phyloP scores from a whole-genome alignment of 2,797 vertebrate species.

The Gymnodraco acuticeps region DNA sequence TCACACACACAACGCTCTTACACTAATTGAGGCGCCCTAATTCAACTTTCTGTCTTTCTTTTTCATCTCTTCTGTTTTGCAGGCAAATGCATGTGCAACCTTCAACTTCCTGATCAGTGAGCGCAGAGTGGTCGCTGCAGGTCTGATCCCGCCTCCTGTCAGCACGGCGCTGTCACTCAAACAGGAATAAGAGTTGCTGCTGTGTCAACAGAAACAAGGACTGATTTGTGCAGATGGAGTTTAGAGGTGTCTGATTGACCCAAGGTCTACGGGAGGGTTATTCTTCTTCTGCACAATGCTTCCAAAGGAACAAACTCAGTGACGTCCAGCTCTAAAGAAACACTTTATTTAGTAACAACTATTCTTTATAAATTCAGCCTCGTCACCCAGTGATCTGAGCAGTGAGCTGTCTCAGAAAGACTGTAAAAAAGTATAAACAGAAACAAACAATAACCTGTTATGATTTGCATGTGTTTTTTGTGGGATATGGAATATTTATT shows the following conservation, averaged over 20 bases:
- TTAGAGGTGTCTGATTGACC: neutral
- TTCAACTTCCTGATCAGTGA: conserved; percentile 94
- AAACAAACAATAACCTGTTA: conserved; percentile 9
- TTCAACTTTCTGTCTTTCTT: neutral
- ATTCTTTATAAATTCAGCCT: neutral
- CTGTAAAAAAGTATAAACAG: neutral
- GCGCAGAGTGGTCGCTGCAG: conserved; percentile 87
- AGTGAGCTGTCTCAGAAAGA: neutral
- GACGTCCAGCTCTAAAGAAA: neutral
- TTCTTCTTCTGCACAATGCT: neutral
- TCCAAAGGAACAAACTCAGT: conserved; percentile 4
- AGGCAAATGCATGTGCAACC: conserved; percentile 96
- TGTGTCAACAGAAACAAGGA: neutral
- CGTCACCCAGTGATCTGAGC: neutral
- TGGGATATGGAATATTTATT: conserved; percentile 1
- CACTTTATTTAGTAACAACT: neutral
- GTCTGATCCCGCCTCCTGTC: conserved; percentile 88
- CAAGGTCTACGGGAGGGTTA: neutral
- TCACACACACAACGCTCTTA: neutral
- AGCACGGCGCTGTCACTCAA: conserved; percentile 58
- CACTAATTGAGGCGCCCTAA: neutral
- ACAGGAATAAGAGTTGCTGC: conserved; percentile 22
- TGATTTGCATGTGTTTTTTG: conserved; percentile 27
- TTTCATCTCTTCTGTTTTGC: conserved; percentile 35
- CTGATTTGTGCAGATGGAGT: conserved; percentile 12